These are phyloP conservation scores for Boleophthalmus pectinirostris DNA, from an alignment of 2,113 vertebrate species.

Conservation along the genomic window DNA sequence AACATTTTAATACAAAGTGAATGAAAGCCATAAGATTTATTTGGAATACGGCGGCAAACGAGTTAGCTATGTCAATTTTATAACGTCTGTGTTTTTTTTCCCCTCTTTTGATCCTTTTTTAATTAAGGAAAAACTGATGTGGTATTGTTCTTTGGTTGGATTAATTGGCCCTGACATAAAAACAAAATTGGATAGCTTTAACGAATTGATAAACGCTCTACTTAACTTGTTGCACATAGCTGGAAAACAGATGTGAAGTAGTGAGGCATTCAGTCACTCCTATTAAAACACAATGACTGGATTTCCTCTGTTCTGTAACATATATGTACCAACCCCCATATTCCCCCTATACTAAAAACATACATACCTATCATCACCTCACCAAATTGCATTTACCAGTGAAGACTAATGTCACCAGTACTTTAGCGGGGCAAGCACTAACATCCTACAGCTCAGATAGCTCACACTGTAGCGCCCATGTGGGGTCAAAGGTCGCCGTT, in stretches of 20 bases:
- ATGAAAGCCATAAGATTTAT: too few relatives aligned
- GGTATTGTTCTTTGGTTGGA: background rate
- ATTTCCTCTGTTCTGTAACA: conserved; percentile 7
- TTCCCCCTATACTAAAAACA: conserved; percentile 16
- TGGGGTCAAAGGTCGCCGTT: conserved; percentile 61
- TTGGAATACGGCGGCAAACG: too few relatives aligned
- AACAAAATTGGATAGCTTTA: background rate
- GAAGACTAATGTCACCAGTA: conserved; percentile 41
- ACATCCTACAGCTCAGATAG: conserved; percentile 35
- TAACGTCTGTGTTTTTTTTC: too few relatives aligned
- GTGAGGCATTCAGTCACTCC: conserved; percentile 7
- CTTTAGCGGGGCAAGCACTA: conserved; percentile 23
- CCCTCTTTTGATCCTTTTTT: background rate
- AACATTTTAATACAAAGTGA: too few relatives aligned
- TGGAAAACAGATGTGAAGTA: conserved; percentile 29
- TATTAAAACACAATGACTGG: conserved; percentile 12
- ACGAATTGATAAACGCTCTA: background rate
- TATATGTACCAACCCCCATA: conserved; percentile 33
- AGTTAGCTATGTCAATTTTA: too few relatives aligned
- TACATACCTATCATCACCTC: conserved; percentile 16
- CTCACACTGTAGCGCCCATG: conserved; percentile 48
- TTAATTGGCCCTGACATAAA: background rate
- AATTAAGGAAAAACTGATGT: background rate
- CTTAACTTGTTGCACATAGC: background rate
- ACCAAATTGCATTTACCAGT: conserved; percentile 30